Conservation (phyloP, 2,113 vertebrate species). For the Sorex araneus region DNA sequence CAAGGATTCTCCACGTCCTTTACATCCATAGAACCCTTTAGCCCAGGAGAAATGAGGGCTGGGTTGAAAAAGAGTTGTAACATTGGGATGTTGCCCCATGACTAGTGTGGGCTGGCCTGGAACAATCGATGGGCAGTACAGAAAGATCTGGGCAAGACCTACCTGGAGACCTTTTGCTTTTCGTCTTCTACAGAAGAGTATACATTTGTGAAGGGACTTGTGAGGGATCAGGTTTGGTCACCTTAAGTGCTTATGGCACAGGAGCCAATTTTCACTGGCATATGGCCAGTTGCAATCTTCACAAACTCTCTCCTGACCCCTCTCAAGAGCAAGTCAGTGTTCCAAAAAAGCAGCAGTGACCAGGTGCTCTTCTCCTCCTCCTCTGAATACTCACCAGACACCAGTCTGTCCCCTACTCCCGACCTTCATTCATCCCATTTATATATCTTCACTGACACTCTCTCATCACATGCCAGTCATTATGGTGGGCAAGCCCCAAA, state of each 20-base stretch:
- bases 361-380: background rate
- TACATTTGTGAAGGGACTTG: background rate
- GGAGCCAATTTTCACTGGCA: background rate
- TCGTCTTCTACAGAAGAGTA: background rate
- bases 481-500: background rate
- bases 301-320: background rate
- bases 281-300: background rate
- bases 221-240: background rate
- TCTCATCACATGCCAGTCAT: background rate
- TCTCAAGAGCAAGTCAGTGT: background rate
- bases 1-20: background rate
- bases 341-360: background rate
- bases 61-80: background rate
- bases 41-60: background rate
- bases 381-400: conserved; percentile 6
- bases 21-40: background rate
- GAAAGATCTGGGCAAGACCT: too few relatives aligned
- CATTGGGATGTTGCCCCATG: background rate
- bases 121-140: background rate
- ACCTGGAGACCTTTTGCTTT: background rate
- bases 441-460: background rate
- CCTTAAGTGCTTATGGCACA: background rate
- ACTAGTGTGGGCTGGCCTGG: background rate
- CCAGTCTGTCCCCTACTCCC: background rate
- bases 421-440: background rate